phyloP scores from a whole-genome alignment of 2,113 vertebrate genomes.

The Scalopus aquaticus region DNA sequence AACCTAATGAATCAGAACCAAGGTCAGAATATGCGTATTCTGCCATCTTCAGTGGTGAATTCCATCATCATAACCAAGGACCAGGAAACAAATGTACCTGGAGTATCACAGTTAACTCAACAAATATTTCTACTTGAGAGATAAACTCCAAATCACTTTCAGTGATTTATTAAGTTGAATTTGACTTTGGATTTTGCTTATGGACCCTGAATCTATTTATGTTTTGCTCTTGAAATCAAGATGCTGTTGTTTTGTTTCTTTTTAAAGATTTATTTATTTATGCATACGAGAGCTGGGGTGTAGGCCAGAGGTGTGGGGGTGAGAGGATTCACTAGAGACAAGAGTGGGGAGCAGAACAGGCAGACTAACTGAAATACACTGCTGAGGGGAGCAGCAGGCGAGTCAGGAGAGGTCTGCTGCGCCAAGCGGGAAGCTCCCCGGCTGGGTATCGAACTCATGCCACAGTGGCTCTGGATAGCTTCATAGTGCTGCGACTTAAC shows the following conservation, averaged over 20 bases:
- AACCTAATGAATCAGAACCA: background rate
- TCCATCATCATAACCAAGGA: background rate
- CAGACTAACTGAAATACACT: too few species aligned
- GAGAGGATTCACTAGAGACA: too few species aligned
- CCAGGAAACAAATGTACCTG: background rate
- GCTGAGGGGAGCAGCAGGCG: too few species aligned
- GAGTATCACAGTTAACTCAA: background rate
- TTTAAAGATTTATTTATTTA: too few species aligned
- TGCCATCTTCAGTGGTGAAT: background rate
- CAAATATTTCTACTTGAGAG: background rate
- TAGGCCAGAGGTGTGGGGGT: too few species aligned
- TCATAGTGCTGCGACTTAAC: too few species aligned
- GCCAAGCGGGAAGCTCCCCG: too few species aligned
- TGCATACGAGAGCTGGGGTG: too few species aligned
- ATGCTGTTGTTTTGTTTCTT: background rate
- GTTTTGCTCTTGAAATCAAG: background rate
- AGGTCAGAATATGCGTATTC: background rate
- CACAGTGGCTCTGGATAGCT: too few species aligned
- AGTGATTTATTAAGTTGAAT: background rate
- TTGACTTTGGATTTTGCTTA: background rate
- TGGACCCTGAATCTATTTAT: background rate
- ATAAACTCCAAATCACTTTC: background rate
- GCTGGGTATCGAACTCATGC: too few species aligned
- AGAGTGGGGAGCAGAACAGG: too few species aligned
- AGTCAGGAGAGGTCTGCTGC: too few species aligned